Evolutionary conservation across 2,888 invertebrate genomes (phyloP).

Genomic region (Timandra comae): DNA sequence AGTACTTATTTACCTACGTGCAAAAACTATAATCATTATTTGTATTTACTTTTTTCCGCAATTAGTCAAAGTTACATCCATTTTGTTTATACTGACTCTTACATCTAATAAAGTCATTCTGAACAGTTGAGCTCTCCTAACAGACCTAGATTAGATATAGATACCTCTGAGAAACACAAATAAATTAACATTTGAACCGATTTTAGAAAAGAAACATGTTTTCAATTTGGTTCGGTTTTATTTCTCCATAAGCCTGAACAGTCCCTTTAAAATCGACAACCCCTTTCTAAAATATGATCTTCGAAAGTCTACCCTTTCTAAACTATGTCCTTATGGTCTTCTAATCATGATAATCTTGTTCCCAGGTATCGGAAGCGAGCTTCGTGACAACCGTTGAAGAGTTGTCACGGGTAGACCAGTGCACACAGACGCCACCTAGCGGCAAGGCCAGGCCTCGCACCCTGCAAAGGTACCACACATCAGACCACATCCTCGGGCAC

Average conservation of each 20-base stretch:
- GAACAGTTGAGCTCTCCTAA: too few relatives aligned
- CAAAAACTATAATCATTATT: too few relatives aligned
- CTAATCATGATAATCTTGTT: constrained; percentile 4
- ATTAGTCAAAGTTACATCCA: too few relatives aligned
- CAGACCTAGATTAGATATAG: too few relatives aligned
- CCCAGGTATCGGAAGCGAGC: constrained; percentile 68
- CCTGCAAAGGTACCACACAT: constrained; percentile 74
- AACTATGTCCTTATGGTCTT: not conserved
- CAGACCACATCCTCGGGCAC: constrained; percentile 65
- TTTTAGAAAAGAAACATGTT: constrained; percentile 2
- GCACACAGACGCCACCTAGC: constrained; percentile 66
- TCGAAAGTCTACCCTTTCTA: constrained; percentile 1
- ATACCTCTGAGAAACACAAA: too few relatives aligned
- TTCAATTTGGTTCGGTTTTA: constrained; percentile 2
- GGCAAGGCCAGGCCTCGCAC: constrained; percentile 64
- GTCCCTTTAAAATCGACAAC: not conserved
- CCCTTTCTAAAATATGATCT: not conserved
- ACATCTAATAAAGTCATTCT: too few relatives aligned
- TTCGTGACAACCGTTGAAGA: constrained; percentile 70
- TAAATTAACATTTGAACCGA: too few relatives aligned
- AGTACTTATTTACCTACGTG: too few relatives aligned
- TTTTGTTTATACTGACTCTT: too few relatives aligned
- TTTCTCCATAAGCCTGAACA: not conserved
- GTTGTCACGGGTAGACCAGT: constrained; percentile 57
- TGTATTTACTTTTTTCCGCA: too few relatives aligned